Conservation (phyloP, 1,140 invertebrate genomes). For the Megalonaias nervosa region DNA sequence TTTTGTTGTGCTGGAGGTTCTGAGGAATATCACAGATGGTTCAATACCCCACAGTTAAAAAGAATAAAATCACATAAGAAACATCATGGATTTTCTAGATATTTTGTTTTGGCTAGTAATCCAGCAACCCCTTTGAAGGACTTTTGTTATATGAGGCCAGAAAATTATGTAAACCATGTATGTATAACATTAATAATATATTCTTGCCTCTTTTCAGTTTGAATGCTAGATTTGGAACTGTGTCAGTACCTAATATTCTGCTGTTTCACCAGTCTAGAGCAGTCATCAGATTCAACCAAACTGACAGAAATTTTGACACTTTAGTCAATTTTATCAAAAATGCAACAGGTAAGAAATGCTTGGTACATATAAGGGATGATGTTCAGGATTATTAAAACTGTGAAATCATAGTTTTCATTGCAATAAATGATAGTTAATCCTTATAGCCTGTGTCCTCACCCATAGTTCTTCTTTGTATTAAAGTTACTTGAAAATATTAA, state of each 20-base stretch:
- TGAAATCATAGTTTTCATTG: too few relatives aligned
- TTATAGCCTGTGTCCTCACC: too few relatives aligned
- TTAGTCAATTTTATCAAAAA: conserved; percentile 88
- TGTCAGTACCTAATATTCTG: conserved; percentile 93
- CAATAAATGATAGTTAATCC: too few relatives aligned
- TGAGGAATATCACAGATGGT: too few relatives aligned
- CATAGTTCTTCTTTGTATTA: too few relatives aligned
- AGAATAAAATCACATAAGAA: not conserved
- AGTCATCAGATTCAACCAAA: conserved; percentile 89
- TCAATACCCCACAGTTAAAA: not conserved
- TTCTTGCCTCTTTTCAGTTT: conserved; percentile 68
- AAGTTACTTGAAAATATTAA: too few relatives aligned
- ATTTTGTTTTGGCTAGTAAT: not conserved
- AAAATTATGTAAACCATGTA: not conserved
- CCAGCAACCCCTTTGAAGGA: not conserved
- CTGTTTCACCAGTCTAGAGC: conserved; percentile 94
- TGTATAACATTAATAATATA: not conserved
- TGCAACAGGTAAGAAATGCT: conserved; percentile 76
- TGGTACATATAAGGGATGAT: too few relatives aligned
- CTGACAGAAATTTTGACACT: conserved; percentile 84
- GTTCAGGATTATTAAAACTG: too few relatives aligned
- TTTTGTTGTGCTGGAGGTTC: too few relatives aligned
- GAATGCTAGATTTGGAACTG: conserved; percentile 93
- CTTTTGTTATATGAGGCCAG: not conserved
- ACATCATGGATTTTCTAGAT: not conserved